Evolutionary conservation across 2,113 vertebrate species (phyloP).

Genomic region (Ammospiza caudacuta): DNA sequence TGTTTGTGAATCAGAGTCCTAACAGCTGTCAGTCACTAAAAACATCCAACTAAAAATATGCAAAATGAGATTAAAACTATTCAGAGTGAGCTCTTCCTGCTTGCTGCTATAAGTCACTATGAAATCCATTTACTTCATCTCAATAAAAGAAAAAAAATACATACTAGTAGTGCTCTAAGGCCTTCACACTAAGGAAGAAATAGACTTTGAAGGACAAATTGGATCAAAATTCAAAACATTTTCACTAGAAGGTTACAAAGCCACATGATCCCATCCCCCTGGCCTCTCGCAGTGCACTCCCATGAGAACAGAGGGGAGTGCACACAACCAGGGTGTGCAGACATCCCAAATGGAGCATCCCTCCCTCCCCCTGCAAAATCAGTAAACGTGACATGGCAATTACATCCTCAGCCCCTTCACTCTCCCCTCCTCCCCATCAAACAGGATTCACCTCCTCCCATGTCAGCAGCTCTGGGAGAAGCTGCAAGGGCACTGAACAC

Average conservation of each 20-base stretch:
- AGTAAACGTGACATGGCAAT: accelerated
- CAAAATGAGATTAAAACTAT: not conserved
- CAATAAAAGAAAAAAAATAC: not conserved
- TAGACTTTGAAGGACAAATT: not conserved
- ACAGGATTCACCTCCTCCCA: not conserved
- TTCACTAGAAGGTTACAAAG: not conserved
- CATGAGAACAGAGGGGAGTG: not conserved
- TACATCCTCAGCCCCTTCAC: not conserved
- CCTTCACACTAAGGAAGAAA: not conserved
- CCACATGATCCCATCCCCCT: not conserved
- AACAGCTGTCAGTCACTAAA: conserved; percentile 4
- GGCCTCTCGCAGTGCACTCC: accelerated
- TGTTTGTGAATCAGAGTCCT: not conserved
- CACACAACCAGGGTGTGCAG: not conserved
- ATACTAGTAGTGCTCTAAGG: not conserved
- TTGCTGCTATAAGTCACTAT: not conserved
- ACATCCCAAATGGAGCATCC: not conserved
- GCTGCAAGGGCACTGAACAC: not conserved
- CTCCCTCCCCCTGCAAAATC: not conserved
- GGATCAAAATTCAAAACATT: not conserved
- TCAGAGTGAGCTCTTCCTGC: not conserved
- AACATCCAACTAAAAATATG: not conserved
- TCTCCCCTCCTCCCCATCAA: not conserved
- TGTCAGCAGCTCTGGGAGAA: not conserved
- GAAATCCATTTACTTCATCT: not conserved